Conservation (phyloP, 1,140 invertebrate genomes). For the Cydia strobilella region DNA sequence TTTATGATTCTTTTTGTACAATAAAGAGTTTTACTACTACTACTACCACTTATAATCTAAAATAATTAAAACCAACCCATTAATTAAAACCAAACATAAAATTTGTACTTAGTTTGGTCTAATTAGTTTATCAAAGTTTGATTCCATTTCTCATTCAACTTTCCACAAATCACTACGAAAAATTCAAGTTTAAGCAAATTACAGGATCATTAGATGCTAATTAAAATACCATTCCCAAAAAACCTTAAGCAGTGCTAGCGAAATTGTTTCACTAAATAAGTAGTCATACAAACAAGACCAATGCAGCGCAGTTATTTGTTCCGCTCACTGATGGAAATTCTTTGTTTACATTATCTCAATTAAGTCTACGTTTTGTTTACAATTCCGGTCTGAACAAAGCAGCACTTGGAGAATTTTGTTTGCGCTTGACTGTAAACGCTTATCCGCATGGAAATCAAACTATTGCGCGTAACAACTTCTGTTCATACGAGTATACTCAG, state of each 20-base stretch:
- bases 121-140: no score
- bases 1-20: no score
- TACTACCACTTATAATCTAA: no score
- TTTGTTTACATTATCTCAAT: slow-evolving; percentile 77
- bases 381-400: slow-evolving; percentile 55
- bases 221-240: slow-evolving; percentile 9
- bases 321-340: slow-evolving; percentile 59
- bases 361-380: slow-evolving; percentile 76
- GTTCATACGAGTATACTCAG: neutral
- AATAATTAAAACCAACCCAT: no score
- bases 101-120: no score
- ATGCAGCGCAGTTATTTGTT: slow-evolving; percentile 58
- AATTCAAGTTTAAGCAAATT: neutral
- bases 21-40: no score
- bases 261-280: slow-evolving; percentile 47
- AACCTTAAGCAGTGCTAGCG: slow-evolving; percentile 30
- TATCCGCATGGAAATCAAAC: slow-evolving; percentile 35
- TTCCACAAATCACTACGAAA: no score
- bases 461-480: slow-evolving; percentile 16
- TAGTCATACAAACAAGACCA: slow-evolving; percentile 51
- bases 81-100: no score
- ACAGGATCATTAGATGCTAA: neutral
- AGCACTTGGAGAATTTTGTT: slow-evolving; percentile 72
- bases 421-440: slow-evolving; percentile 41
- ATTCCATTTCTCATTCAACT: no score